These are phyloP conservation scores for Luperina nickerlii DNA, from an alignment of 2,888 invertebrate genomes.

Conservation along the genomic window DNA sequence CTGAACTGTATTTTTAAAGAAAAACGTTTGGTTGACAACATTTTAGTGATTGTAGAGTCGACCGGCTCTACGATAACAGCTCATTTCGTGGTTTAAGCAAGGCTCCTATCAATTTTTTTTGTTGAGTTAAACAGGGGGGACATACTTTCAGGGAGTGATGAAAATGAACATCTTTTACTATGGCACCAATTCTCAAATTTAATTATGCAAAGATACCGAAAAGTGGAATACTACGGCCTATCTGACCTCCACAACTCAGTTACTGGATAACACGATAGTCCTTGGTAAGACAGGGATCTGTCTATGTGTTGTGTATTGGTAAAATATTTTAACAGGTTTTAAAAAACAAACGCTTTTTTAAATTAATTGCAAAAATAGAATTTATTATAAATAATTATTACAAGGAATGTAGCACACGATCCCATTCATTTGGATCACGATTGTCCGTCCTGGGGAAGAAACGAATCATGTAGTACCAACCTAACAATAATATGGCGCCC, in stretches of 20 bases:
- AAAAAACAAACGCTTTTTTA: conserved; percentile 35
- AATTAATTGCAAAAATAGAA: conserved; percentile 51
- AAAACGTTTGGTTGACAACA: neutral
- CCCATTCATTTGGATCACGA: conserved; percentile 34
- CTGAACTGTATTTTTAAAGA: neutral
- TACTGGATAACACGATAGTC: neutral
- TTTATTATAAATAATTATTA: conserved; percentile 51
- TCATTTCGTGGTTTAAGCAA: no score
- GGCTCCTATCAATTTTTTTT: no score
- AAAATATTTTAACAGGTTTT: neutral
- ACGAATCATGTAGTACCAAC: conserved; percentile 11
- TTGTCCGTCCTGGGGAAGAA: conserved; percentile 61
- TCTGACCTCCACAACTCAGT: neutral
- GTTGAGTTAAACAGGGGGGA: no score
- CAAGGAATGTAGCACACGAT: conserved; percentile 53
- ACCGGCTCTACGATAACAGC: neutral
- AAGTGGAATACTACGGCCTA: no score
- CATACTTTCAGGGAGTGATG: no score
- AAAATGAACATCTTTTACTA: no score
- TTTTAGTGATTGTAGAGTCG: neutral
- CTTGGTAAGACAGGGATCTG: neutral
- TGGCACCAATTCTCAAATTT: no score
- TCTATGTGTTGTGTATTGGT: no score
- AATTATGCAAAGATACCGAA: no score
- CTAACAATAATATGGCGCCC: conserved; percentile 46